Evolutionary conservation across 2,888 invertebrate genomes (phyloP).

Genomic region (Eilema caniola): DNA sequence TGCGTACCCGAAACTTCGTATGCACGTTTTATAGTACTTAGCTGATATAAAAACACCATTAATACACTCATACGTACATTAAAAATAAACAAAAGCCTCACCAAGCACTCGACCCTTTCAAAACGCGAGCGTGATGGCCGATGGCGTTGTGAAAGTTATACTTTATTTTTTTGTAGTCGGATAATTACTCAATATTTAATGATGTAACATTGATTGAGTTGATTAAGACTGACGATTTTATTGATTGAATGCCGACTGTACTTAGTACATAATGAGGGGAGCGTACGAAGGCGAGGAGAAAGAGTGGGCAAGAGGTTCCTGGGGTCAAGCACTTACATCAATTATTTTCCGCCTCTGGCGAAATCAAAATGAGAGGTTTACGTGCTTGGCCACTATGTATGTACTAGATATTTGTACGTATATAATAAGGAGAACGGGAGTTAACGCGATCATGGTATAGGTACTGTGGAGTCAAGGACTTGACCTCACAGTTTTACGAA

Average conservation of each 20-base stretch:
- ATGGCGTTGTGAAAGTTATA: conserved; percentile 56
- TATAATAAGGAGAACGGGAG: no score
- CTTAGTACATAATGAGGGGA: neutral
- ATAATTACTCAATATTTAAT: conserved; percentile 60
- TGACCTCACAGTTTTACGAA: no score
- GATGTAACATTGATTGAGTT: conserved; percentile 43
- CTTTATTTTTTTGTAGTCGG: conserved; percentile 48
- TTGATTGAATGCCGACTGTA: neutral
- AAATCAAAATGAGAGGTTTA: neutral
- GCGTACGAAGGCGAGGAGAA: neutral
- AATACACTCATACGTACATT: neutral
- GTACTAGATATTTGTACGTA: neutral
- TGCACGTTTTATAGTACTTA: neutral
- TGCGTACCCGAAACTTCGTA: neutral
- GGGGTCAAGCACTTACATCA: neutral
- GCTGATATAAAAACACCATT: neutral
- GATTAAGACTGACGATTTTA: conserved; percentile 10
- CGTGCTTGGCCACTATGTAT: neutral
- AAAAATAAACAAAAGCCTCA: conserved; percentile 9
- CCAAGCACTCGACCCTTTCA: conserved; percentile 21
- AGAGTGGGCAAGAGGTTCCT: neutral
- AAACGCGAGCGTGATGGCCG: conserved; percentile 21
- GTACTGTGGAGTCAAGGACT: no score
- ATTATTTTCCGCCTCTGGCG: neutral
- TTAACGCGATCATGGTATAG: no score